Evolutionary conservation across 2,113 vertebrate genomes (phyloP).

Genomic region (Cyanistes caeruleus): DNA sequence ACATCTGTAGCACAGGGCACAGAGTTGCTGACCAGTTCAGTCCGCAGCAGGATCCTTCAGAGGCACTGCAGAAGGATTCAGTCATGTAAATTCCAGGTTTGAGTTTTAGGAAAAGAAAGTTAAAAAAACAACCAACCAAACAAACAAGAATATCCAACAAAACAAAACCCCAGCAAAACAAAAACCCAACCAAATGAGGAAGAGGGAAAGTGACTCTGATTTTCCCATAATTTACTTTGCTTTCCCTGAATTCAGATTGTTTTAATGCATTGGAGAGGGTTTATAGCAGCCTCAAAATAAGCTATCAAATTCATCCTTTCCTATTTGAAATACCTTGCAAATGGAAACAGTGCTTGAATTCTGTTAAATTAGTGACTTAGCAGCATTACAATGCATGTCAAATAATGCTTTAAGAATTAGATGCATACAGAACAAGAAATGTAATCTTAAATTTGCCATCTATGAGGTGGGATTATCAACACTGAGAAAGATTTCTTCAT

Average conservation of each 20-base stretch:
- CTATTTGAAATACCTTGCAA: background rate
- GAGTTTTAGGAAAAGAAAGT: conserved; percentile 71
- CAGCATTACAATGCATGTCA: background rate
- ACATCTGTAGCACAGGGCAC: background rate
- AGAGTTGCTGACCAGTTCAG: background rate
- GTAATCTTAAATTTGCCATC: background rate
- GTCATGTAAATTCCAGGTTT: conserved; percentile 82
- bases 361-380: background rate
- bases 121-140: background rate
- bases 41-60: background rate
- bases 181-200: conserved; percentile 10
- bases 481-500: background rate
- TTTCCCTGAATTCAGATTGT: background rate
- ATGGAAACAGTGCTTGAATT: background rate
- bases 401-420: background rate
- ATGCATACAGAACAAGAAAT: background rate
- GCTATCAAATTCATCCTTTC: background rate
- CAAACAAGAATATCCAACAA: background rate
- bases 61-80: conserved; percentile 53
- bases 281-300: background rate
- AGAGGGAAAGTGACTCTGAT: background rate
- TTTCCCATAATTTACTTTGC: background rate
- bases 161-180: background rate
- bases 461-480: background rate
- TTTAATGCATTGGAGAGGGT: background rate